Percentiles rank a stretch among this genome's conserved stretches.
phyloP scores from a whole-genome alignment of 2,888 invertebrate genomes.

The Ormyrus labotus region DNA sequence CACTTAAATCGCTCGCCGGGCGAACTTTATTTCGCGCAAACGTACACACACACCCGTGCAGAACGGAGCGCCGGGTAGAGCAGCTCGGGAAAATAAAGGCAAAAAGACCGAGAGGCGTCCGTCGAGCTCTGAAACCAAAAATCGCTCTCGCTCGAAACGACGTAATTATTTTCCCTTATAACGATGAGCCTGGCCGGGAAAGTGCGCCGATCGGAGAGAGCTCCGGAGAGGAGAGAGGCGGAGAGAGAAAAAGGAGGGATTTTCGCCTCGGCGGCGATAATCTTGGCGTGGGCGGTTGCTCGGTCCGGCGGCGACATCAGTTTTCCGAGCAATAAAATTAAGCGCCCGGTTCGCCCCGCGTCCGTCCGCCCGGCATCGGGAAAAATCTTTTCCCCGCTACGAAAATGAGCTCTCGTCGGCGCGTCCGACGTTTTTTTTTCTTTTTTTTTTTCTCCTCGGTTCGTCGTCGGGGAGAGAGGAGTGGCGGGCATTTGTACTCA shows the following conservation, averaged over 20 bases:
- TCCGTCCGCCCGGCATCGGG: not conserved
- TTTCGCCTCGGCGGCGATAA: conserved; percentile 28
- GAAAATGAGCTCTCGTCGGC: too few species aligned
- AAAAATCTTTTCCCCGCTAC: conserved; percentile 10
- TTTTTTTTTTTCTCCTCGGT: too few species aligned
- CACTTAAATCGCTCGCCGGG: too few species aligned
- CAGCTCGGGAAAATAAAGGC: too few species aligned
- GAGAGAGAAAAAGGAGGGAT: not conserved
- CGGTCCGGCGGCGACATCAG: conserved; percentile 5
- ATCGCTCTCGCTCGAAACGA: conserved; percentile 3
- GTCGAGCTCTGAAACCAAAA: too few species aligned
- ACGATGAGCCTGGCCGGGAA: not conserved
- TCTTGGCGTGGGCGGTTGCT: not conserved
- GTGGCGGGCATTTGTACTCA: too few species aligned
- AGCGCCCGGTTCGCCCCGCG: not conserved
- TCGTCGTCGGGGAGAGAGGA: too few species aligned
- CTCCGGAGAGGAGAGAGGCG: not conserved
- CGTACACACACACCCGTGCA: too few species aligned
- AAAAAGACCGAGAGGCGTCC: too few species aligned
- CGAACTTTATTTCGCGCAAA: too few species aligned
- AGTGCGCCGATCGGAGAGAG: not conserved
- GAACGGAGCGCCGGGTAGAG: too few species aligned
- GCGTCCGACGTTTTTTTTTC: too few species aligned
- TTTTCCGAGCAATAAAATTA: conserved; percentile 42
- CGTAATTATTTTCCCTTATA: conserved; percentile 27